These are phyloP conservation scores for Yponomeuta sedellus DNA, from an alignment of 2,888 invertebrate species.

Conservation along the genomic window DNA sequence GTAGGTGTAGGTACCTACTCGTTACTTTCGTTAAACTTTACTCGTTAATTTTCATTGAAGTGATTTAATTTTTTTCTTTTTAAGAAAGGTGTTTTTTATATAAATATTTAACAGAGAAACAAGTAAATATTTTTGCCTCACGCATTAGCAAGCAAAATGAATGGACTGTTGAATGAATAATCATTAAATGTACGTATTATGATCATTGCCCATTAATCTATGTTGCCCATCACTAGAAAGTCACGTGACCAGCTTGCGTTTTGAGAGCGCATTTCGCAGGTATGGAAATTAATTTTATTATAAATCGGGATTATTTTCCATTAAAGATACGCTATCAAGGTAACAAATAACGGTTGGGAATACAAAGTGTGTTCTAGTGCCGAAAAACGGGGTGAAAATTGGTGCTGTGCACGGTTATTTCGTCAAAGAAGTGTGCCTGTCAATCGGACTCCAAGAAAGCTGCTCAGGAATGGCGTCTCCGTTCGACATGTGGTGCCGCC, in stretches of 20 bases:
- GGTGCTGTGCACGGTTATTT: slow-evolving; percentile 61
- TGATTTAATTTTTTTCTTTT: no score
- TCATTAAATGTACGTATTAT: no score
- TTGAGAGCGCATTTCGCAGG: slow-evolving; percentile 83
- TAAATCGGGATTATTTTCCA: slow-evolving; percentile 58
- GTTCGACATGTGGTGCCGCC: slow-evolving; percentile 80
- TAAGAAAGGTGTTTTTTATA: no score
- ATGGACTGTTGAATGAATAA: background rate
- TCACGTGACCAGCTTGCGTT: slow-evolving; percentile 83
- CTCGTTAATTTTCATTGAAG: no score
- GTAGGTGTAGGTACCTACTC: no score
- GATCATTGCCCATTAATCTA: background rate
- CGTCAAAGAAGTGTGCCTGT: slow-evolving; percentile 66
- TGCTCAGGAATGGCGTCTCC: slow-evolving; percentile 84
- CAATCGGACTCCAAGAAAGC: slow-evolving; percentile 80
- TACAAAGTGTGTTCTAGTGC: slow-evolving; percentile 52
- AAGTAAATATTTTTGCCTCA: no score
- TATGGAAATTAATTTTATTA: slow-evolving; percentile 74
- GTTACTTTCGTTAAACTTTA: no score
- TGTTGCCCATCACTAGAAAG: slow-evolving; percentile 54
- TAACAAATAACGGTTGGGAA: slow-evolving; percentile 43
- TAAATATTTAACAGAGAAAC: no score
- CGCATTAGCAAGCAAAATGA: no score
- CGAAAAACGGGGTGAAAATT: slow-evolving; percentile 45
- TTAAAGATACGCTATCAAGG: slow-evolving; percentile 55